Conservation (phyloP, 2,888 invertebrate species). For the Drosophila ezoana region DNA sequence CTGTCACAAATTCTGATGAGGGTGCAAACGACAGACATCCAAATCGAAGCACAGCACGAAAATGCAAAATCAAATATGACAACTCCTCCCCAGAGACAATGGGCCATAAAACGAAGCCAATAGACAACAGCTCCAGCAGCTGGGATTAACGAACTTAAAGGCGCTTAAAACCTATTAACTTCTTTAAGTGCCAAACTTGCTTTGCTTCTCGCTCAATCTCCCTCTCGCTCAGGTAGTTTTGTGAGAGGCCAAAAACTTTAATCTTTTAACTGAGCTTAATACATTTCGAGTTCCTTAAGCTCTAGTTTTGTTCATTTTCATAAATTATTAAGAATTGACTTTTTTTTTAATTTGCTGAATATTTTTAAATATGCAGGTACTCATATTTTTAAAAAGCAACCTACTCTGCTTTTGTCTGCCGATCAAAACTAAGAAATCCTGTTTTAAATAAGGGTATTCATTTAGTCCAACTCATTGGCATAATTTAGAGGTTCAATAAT, state of each 20-base stretch:
- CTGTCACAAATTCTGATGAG: constrained; percentile 78
- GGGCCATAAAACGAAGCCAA: constrained; percentile 48
- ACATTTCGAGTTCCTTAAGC: neutral
- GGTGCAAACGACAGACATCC: constrained; percentile 48
- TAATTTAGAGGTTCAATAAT: no score
- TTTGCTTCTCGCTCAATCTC: neutral
- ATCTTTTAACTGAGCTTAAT: neutral
- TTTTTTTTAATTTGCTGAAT: neutral
- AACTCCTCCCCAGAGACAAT: constrained; percentile 22
- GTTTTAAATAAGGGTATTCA: no score
- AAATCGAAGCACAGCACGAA: constrained; percentile 36
- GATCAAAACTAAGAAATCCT: no score
- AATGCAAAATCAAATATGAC: constrained; percentile 74
- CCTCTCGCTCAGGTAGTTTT: constrained; percentile 4
- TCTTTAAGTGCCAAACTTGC: constrained; percentile 39
- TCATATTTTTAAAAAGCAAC: no score
- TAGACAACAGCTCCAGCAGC: constrained; percentile 27
- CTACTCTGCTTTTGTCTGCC: no score
- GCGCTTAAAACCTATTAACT: constrained; percentile 63
- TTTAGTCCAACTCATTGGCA: no score
- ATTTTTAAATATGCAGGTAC: no score
- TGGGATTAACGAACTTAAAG: constrained; percentile 53
- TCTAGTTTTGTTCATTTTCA: no score
- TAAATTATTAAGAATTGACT: neutral
- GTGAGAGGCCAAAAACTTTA: neutral